Percentiles rank a stretch among this genome's conserved stretches.
phyloP scores from a whole-genome alignment of 1,140 invertebrate species.

The Phenacoccus solenopsis region DNA sequence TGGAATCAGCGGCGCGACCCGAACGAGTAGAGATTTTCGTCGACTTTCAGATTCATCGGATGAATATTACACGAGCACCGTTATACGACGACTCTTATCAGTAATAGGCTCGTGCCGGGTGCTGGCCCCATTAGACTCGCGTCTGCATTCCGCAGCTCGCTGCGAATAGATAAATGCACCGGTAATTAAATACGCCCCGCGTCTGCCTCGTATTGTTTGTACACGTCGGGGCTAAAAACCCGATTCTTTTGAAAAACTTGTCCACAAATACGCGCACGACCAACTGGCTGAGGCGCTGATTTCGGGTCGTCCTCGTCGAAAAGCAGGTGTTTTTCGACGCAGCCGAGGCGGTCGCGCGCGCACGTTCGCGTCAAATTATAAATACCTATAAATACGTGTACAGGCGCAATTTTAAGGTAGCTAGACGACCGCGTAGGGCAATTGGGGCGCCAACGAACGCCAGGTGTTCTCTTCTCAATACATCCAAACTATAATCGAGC shows the following conservation, averaged over 20 bases:
- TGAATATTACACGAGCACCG: neutral
- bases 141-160: neutral
- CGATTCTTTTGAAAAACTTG: no score
- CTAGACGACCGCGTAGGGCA: neutral
- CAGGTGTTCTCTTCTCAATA: neutral
- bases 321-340: neutral
- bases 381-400: neutral
- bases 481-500: no score
- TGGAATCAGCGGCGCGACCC: no score
- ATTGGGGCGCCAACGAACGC: constrained; percentile 13
- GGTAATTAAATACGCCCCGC: neutral
- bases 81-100: neutral
- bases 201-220: no score
- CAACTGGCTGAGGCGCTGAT: no score
- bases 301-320: no score
- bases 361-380: neutral
- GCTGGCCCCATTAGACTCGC: neutral
- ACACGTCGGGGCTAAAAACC: no score
- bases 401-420: constrained; percentile 13
- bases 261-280: no score
- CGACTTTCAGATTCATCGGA: no score
- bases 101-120: neutral
- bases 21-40: no score
- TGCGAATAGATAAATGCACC: neutral
- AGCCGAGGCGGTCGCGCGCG: no score